phyloP scores from a whole-genome alignment of 2,797 vertebrate species.

The Rhabdophis nuchalis region DNA sequence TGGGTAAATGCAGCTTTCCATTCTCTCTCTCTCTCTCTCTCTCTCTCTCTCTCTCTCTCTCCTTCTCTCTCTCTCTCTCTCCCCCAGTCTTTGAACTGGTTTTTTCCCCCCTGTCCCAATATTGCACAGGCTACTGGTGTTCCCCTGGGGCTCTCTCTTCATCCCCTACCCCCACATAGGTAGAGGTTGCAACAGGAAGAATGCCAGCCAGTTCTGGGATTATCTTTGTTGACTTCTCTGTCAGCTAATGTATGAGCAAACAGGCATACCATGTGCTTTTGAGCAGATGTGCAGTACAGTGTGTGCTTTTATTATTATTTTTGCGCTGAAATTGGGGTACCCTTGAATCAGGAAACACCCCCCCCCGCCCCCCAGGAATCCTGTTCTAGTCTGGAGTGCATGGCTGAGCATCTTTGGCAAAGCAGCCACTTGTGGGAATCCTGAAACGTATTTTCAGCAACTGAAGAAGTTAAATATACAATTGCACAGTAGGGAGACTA shows the following conservation, averaged over 20 bases:
- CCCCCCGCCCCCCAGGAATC: too few relatives aligned
- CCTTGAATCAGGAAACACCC: neutral
- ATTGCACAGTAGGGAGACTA: neutral
- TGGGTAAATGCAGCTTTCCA: neutral
- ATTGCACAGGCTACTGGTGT: neutral
- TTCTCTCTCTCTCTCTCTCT: too few relatives aligned
- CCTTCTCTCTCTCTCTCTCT: too few relatives aligned
- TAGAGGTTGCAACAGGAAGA: neutral
- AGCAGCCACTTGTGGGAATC: neutral
- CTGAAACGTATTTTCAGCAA: neutral
- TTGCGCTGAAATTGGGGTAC: neutral
- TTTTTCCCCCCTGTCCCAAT: too few relatives aligned
- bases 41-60: too few relatives aligned
- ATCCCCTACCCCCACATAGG: neutral
- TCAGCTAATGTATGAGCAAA: neutral
- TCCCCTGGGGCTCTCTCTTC: neutral
- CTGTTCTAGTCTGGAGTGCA: neutral
- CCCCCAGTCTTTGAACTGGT: too few relatives aligned
- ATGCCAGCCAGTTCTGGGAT: neutral
- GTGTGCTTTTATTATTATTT: neutral
- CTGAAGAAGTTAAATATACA: neutral
- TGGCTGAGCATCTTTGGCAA: neutral
- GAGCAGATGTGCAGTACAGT: neutral
- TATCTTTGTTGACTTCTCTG: neutral
- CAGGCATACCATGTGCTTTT: neutral